Evolutionary conservation across 1,140 invertebrate genomes (phyloP), one percentile per base, ranked within the genome.

Genomic region (Habropoda laboriosa): DNA sequence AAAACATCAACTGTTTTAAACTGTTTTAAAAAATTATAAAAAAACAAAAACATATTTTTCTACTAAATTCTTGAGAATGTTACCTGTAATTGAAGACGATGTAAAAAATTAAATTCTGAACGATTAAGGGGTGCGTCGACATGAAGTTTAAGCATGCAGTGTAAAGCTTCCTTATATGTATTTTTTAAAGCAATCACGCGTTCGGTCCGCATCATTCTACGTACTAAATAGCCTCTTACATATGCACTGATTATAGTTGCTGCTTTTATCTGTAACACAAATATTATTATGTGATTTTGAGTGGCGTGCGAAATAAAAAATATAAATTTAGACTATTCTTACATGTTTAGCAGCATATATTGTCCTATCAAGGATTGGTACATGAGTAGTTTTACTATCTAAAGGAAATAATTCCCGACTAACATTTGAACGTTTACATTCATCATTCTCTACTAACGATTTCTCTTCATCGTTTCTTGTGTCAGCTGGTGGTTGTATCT

Each of bases 171-270:
- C 83, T 94, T 94, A 81, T 98, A 97, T 30, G 96, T 97, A 92
- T 96, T 96, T 79, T 98, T 96, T 21, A 97, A 94, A 49, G 94
- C 93, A 89, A 97, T 95, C 4, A 98, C 96, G 85, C 96, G 96
- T 88, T 97, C 96, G 1, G 97, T 97, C 68, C 93, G 94, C 91
- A 98, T 95, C 51, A 98, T 92, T 79, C 97, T 94, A 55, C 97
- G 94, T 42, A 96, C 95, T 70, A 98, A 92, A 90, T 95, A 98
- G 3, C 97, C 97, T 88, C 95, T 96, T n/a, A 94, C 95, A 86
- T 94, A 94, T 32, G 97, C 96, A 80, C 95, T 95, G 72, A 98
- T 95, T 63, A 93, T 92, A 47, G 94, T 95, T 45, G 94, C 95
- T n/a, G 96, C 96, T 58, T 89, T 90, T 24, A 93, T 90, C 95